phyloP scores from a whole-genome alignment of 2,113 vertebrate species.

The cattle (Bos taurus) region ARS-UCD2.0 NC_037331.1:90754001-90754500 shows the following conservation, averaged over 20 bases:
- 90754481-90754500: neutral
- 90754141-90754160: neutral
- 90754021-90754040: conserved; percentile 28
- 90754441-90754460: neutral
- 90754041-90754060: neutral
- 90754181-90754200: neutral
- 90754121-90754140: neutral
- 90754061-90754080: neutral
- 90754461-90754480: neutral
- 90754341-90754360: neutral
- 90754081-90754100: neutral
- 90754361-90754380: neutral
- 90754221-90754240: neutral
- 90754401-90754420: neutral
- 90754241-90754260: neutral
- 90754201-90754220: neutral
- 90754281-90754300: neutral
- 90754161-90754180: neutral
- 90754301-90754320: neutral
- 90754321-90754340: neutral
- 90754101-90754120: neutral
- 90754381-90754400: neutral
- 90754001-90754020: neutral
- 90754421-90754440: neutral
- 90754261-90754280: neutral